Base-by-base conservation (phyloP, 2,113 vertebrate genomes). In the Castor canadensis region DNA sequence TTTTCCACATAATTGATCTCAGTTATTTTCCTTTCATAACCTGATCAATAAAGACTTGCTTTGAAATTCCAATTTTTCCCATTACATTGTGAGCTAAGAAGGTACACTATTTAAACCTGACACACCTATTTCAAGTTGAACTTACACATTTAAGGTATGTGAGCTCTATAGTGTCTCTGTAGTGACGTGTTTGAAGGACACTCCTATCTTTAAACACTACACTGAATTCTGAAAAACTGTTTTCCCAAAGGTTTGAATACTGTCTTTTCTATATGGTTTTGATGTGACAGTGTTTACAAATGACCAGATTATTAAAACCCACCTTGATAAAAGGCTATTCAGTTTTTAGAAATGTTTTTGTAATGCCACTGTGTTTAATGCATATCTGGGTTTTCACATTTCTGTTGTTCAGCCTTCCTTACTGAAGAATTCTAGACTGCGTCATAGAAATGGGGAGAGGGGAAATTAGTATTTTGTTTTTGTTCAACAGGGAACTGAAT, bases 341-440 rank as follows among this genome's bases (percentile, higher is more conserved):
- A 45, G n/a, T 49, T 73, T 96, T 91, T 67, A 58, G 73, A 77
- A 91, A 40, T 35, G 40, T 72, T 19, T 90, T 62, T 93, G 47
- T n/a, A 43, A 77, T 47, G 12, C 10, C 19, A 32, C 6, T 64
- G 66, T 38, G 43, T 32, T 64, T 76, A 67, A 62, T 5, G 11
- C 24, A 20, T 2, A 52, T 16, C 1, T 6, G 52, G 3, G 3
- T 45, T 90, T 89, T 62, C 54, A 35, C 24, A 38, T 47, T 49
- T 80, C 7, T 83, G 26, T 56, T 85, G 9, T 64, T 87, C 75
- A 84, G 81, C 13, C 28, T 95, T 93, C 28, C 49, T 86, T 19
- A 56, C 2, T 81, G 19, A 72, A 92, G 54, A 54, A 30, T 69
- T 56, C 52, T 15, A 79, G 6, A 3, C 32, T 62, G 28, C 67